A percentile compares a stretch with the other conserved stretches of the same genome.
Conservation (phyloP, 2,113 vertebrate genomes). For the Gila orcuttii region DNA sequence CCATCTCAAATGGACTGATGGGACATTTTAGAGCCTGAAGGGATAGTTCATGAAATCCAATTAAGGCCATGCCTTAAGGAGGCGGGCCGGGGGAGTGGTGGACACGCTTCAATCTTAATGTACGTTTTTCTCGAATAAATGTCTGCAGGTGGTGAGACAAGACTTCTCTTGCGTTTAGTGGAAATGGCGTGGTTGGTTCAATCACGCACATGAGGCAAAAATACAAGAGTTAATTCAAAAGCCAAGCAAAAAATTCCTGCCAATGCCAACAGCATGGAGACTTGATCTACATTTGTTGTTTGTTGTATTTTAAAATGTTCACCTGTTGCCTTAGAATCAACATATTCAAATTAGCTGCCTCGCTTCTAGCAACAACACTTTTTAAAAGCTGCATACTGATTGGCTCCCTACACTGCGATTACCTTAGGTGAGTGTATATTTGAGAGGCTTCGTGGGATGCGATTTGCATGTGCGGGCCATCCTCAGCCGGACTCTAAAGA, state of each 20-base stretch:
- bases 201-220: neutral
- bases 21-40: slow-evolving; percentile 36
- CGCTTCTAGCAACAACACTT: slow-evolving; percentile 17
- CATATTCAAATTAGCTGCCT: slow-evolving; percentile 42
- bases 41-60: slow-evolving; percentile 50
- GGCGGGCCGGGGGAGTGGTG: slow-evolving; percentile 24
- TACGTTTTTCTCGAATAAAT: slow-evolving; percentile 48
- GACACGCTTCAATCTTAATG: slow-evolving; percentile 49
- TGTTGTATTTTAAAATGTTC: neutral
- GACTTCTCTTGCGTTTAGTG: slow-evolving; percentile 23
- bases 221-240: neutral
- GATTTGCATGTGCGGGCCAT: slow-evolving; percentile 74
- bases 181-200: slow-evolving; percentile 13
- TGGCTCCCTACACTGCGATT: slow-evolving; percentile 57
- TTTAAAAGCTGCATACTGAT: slow-evolving; percentile 35
- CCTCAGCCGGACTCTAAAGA: slow-evolving; percentile 49
- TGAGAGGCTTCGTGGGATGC: slow-evolving; percentile 77
- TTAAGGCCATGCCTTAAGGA: slow-evolving; percentile 45
- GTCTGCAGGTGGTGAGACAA: slow-evolving; percentile 38
- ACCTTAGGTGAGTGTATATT: slow-evolving; percentile 80
- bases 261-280: neutral
- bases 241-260: neutral
- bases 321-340: slow-evolving; percentile 25
- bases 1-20: slow-evolving; percentile 35
- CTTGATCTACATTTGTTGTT: neutral